Evolutionary conservation across 1,140 invertebrate species (phyloP).

Genomic region (Neuroterus valhalla): DNA sequence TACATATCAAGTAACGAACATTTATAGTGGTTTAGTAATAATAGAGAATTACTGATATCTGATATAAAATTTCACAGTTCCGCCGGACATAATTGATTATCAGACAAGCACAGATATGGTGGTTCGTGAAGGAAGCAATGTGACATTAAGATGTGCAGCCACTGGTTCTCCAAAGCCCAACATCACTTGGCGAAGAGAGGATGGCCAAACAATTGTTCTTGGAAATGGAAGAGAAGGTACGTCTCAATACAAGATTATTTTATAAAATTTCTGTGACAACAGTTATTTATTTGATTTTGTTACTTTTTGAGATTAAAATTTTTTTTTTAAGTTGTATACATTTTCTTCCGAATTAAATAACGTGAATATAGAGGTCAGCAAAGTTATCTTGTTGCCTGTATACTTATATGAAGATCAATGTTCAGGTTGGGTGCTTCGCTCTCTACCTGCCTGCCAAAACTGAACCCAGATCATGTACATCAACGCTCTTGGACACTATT

Average conservation of each 20-base stretch:
- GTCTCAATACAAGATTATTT: neutral
- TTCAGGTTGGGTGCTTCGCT: constrained; percentile 4
- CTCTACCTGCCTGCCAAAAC: neutral
- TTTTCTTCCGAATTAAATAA: no score
- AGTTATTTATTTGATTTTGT: no score
- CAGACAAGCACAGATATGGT: constrained; percentile 91
- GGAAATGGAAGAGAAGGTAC: constrained; percentile 73
- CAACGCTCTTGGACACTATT: neutral
- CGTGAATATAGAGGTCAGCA: neutral
- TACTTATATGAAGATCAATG: neutral
- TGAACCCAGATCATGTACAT: neutral
- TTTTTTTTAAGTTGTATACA: no score
- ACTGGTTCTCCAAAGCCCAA: constrained; percentile 88
- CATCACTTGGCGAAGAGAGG: constrained; percentile 89
- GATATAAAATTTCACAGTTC: constrained; percentile 79
- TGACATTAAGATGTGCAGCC: constrained; percentile 87
- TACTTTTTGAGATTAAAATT: no score
- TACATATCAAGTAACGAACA: no score
- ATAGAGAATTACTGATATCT: constrained; percentile 4
- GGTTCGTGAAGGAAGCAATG: constrained; percentile 90
- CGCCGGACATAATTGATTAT: constrained; percentile 89
- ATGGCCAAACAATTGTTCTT: constrained; percentile 81
- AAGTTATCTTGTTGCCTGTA: neutral
- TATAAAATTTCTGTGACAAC: neutral
- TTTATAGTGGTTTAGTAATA: no score